Evolutionary conservation across 2,888 invertebrate species (phyloP).

Genomic region (Dynastes tityus): DNA sequence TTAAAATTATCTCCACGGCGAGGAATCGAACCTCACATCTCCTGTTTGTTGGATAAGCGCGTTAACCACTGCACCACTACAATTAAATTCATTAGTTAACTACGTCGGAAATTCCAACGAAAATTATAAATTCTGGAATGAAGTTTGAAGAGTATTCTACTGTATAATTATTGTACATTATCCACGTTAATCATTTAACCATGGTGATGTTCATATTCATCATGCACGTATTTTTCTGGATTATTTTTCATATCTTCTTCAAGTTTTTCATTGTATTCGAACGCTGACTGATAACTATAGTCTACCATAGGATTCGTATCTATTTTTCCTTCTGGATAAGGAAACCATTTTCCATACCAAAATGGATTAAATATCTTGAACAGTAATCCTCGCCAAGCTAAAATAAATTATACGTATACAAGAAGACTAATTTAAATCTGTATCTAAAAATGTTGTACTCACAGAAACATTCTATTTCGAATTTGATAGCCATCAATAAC

Average conservation of each 20-base stretch:
- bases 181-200: not conserved
- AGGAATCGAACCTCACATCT: no score
- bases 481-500: not conserved
- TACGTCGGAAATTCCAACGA: no score
- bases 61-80: no score
- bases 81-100: no score
- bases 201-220: not conserved
- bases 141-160: no score
- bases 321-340: not conserved
- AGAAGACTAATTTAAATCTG: not conserved
- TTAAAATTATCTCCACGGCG: no score
- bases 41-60: no score
- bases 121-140: no score
- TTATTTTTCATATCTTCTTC: not conserved
- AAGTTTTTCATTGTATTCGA: not conserved
- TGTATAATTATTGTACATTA: not conserved
- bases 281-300: not conserved
- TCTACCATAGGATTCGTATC: conserved; percentile 4
- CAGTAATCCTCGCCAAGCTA: not conserved
- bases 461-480: not conserved
- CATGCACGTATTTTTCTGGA: not conserved
- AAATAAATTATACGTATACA: not conserved
- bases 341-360: conserved; percentile 6
- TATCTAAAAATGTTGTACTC: not conserved
- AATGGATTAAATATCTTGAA: conserved; percentile 7